phyloP scores from a whole-genome alignment of 1,140 invertebrate genomes.

The Neuroterus valhalla region DNA sequence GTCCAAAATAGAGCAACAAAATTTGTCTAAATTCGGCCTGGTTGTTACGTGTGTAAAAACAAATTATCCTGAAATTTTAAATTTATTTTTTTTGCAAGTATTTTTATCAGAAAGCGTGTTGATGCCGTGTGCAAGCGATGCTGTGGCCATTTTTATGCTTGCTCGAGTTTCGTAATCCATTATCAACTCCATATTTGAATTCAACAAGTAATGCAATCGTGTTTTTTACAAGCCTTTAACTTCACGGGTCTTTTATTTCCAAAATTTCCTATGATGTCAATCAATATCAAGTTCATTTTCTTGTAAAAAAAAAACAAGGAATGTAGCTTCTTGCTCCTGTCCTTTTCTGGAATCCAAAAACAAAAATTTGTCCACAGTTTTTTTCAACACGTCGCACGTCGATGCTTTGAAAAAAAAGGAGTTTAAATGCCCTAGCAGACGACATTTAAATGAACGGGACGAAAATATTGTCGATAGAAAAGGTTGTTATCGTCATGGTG shows the following conservation, averaged over 20 bases:
- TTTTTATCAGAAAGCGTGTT: conserved; percentile 51
- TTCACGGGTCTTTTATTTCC: not conserved
- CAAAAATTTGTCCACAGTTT: not conserved
- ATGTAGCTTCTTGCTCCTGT: not conserved
- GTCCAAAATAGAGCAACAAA: conserved; percentile 48
- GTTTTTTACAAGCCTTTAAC: conserved; percentile 26
- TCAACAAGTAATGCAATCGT: conserved; percentile 70
- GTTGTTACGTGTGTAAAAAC: conserved; percentile 1
- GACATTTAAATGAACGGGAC: not conserved
- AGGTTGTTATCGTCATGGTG: not conserved
- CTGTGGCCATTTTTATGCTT: conserved; percentile 73
- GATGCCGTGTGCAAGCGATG: conserved; percentile 67
- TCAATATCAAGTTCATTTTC: not conserved
- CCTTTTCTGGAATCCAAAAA: not conserved
- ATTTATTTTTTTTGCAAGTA: not conserved
- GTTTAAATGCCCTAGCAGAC: not conserved
- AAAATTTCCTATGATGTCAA: not conserved
- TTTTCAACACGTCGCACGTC: not conserved
- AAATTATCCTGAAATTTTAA: conserved; percentile 25
- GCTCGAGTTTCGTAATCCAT: conserved; percentile 73
- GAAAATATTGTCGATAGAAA: not conserved
- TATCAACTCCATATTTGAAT: conserved; percentile 74
- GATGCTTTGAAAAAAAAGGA: not conserved
- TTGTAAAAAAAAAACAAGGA: not conserved
- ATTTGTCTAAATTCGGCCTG: conserved; percentile 23